A percentile compares a stretch with the other conserved stretches of the same genome.
phyloP scores from a whole-genome alignment of 2,797 vertebrate species.

The Esox masquinongy region DNA sequence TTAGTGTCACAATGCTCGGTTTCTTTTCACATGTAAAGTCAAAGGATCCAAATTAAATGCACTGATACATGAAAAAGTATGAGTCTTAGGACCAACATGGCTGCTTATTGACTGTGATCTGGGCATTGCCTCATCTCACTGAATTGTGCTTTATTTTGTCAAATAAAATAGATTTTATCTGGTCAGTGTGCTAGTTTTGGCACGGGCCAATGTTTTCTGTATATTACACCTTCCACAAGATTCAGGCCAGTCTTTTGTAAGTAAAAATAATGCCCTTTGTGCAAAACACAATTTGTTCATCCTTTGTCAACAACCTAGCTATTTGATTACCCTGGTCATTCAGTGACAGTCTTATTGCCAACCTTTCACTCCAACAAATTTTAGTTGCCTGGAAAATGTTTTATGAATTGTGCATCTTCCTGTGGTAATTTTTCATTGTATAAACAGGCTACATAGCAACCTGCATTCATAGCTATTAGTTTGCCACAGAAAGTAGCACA shows the following conservation, averaged over 20 bases:
- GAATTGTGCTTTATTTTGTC: constrained; percentile 25
- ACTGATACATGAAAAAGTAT: constrained; percentile 40
- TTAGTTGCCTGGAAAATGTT: constrained; percentile 8
- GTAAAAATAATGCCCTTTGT: constrained; percentile 68
- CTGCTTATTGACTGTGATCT: constrained; percentile 33
- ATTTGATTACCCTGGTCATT: not conserved
- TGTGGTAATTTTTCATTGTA: constrained; percentile 10
- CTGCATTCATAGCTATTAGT: constrained; percentile 4
- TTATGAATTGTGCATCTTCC: not conserved
- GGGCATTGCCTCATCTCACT: constrained; percentile 34
- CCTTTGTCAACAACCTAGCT: constrained; percentile 18
- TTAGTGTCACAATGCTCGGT: constrained; percentile 74
- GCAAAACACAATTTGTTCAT: constrained; percentile 45
- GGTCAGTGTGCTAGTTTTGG: constrained; percentile 53
- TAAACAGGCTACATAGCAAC: constrained; percentile 11
- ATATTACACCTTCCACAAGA: not conserved
- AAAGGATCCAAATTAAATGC: constrained; percentile 27
- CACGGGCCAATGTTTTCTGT: constrained; percentile 42
- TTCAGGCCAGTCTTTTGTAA: constrained; percentile 41
- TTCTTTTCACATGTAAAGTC: constrained; percentile 58
- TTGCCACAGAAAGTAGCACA: not conserved
- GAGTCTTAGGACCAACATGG: constrained; percentile 40
- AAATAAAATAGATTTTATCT: constrained; percentile 27
- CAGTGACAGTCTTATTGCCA: constrained; percentile 29
- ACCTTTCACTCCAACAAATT: constrained; percentile 20